Evolutionary conservation across 2,797 vertebrate genomes (phyloP), one percentile per base, ranked within the genome.

Genomic region (Sebastes steindachneri): DNA sequence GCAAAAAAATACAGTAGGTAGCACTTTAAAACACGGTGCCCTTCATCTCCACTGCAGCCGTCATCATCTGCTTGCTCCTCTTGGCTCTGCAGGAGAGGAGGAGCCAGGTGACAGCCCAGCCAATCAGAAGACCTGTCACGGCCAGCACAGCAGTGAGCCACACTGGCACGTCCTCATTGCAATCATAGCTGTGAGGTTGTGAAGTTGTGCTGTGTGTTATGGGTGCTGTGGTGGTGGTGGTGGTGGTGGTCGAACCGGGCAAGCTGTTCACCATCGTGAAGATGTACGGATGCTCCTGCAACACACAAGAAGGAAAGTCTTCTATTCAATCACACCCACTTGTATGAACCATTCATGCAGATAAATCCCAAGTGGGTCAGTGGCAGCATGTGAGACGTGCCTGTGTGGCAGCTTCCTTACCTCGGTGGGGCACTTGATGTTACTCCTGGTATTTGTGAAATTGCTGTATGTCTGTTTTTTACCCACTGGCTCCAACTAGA

Each of bases 401-500:
- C 57, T 31, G 9, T 58, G 12, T 19, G 33, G 55, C 35, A 53
- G n/a, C 35, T 83, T 65, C 80, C 90, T 88, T 90, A 96, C 95
- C 94, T 95, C 87, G 28, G 91, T 95, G 65, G 98, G 98, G 83
- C 98, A 99, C 71, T 90, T 97, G 78, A 99, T 93, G 87, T 94
- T 96, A 83, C 90, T 86, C 83, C 97, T 95, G 90, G 83, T 86
- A 63, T 95, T 77, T 35, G 95, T 96, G 84, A 99, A 99, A 90
- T 97, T 95, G 92, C 96, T 98, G 90, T 94, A 98, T 9, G 90
- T 94, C 59, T 96, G 96, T 93, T 99, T 99, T 69, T 79, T 72
- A 67, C 96, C 97, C 84, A 97, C 96, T 14, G 97, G 98, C 86
- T 99, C 97, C 92, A 99, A 62, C 98, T 99, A 84, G 17, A 51